Evolutionary conservation across 2,888 invertebrate genomes (phyloP), one percentile per base, ranked within the genome.

Genomic region (Dromius quadrimaculatus): DNA sequence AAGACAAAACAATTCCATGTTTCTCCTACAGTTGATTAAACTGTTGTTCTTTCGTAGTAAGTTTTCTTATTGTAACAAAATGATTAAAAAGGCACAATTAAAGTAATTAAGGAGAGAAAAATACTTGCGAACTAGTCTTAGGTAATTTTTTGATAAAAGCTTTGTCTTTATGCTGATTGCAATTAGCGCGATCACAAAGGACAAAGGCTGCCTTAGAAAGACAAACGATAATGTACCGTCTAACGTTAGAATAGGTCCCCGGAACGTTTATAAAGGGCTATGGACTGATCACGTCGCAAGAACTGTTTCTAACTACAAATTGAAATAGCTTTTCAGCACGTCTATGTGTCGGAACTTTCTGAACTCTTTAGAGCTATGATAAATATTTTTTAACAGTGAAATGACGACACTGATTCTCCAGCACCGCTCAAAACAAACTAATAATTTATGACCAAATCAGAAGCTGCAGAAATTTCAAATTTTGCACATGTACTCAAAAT

Each of bases 131-230:
- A 28, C 28, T 28, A 28, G 13, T 54, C n/a, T 23, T 23, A 54
- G 50, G 50, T 54, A 54, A 32, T 28, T 54, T 54, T 54, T 54
- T 54, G 50, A 54, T 54, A 54, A 54, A 54, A 17, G 65, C 65
- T 66, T 66, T 66, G 65, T 54, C 65, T 66, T 36, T 66, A 66
- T 66, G 65, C 54, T 66, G 65, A 66, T 66, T 66, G 65, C 65
- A 66, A 66, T 66, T 66, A 66, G 47, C 38, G 65, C 15, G 50
- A 54, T 45, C 36, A 66, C 65, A 66, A 66, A 66, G 65, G 54
- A 66, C 54, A 47, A 38, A 63, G 28, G 63, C 61, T 54, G 50
- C 50, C 50, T 54, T 54, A 54, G 50, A 54, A 28, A 54, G 50
- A 54, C 50, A 54, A 54, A 54, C 50, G 50, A 54, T 54, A 54